These are phyloP conservation scores for Epistrophe eligans DNA, from an alignment of 2,888 invertebrate genomes.

Conservation along the genomic window DNA sequence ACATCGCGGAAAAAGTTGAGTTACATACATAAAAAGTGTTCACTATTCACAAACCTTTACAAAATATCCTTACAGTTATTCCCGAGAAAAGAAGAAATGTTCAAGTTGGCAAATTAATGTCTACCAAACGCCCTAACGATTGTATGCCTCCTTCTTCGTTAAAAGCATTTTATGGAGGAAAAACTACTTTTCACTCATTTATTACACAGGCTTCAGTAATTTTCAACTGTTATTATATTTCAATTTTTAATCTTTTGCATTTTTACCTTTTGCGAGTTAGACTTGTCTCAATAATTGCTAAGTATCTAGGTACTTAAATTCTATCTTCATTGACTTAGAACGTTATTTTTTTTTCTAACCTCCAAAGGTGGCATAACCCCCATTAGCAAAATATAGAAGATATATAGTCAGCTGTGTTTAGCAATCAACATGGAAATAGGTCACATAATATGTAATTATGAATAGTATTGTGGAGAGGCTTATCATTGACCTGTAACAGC, in stretches of 20 bases:
- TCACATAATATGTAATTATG: conserved; percentile 22
- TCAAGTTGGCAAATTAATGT: neutral
- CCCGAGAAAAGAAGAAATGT: neutral
- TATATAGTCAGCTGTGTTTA: conserved; percentile 4
- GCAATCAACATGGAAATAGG: conserved; percentile 14
- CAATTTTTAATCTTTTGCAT: too few species aligned
- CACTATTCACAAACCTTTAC: neutral
- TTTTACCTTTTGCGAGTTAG: too few species aligned
- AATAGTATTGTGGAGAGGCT: neutral
- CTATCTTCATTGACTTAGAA: conserved; percentile 11
- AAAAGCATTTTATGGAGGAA: too few species aligned
- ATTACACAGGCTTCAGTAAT: too few species aligned
- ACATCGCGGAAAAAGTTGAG: neutral
- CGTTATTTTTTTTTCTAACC: neutral
- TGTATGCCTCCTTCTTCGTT: too few species aligned
- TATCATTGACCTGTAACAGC: conserved; percentile 28
- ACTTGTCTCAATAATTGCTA: neutral
- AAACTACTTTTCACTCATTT: too few species aligned
- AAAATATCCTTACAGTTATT: neutral
- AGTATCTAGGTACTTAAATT: neutral
- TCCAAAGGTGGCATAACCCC: neutral
- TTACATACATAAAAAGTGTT: neutral
- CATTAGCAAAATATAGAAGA: neutral
- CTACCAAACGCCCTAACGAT: neutral
- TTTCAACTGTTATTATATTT: too few species aligned